Conservation (phyloP, 1,140 invertebrate genomes). For the Linepithema humile region DNA sequence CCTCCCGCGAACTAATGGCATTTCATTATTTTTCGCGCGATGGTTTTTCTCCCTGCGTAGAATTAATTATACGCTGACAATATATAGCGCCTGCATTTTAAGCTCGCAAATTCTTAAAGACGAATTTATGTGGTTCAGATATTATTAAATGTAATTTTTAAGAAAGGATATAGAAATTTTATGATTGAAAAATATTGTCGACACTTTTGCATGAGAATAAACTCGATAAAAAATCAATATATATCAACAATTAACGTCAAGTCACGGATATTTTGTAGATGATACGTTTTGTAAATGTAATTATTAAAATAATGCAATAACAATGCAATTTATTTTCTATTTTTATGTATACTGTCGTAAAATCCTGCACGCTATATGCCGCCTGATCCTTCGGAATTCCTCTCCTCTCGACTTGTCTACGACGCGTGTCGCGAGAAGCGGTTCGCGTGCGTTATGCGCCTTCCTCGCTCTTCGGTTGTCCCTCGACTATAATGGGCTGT, state of each 20-base stretch:
- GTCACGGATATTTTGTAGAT: neutral
- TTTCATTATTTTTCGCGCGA: neutral
- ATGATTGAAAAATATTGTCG: neutral
- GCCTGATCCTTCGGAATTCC: neutral
- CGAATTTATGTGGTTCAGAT: neutral
- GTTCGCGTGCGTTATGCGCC: slow-evolving; percentile 21
- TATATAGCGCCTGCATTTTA: neutral
- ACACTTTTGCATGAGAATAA: neutral
- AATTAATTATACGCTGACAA: slow-evolving; percentile 17
- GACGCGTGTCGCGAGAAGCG: slow-evolving; percentile 45
- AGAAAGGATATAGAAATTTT: neutral
- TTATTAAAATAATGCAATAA: neutral
- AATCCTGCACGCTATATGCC: neutral
- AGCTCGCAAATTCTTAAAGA: neutral
- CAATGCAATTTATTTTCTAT: neutral
- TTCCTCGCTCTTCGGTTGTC: slow-evolving; percentile 47
- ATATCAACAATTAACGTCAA: neutral
- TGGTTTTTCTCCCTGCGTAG: neutral
- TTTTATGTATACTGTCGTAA: neutral
- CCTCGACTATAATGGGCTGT: slow-evolving; percentile 73
- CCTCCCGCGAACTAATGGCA: slow-evolving; percentile 1
- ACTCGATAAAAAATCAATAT: neutral
- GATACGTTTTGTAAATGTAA: neutral
- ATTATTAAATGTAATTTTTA: neutral
- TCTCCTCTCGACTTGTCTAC: neutral